phyloP scores from a whole-genome alignment of 2,888 invertebrate genomes.

The Dione juno region DNA sequence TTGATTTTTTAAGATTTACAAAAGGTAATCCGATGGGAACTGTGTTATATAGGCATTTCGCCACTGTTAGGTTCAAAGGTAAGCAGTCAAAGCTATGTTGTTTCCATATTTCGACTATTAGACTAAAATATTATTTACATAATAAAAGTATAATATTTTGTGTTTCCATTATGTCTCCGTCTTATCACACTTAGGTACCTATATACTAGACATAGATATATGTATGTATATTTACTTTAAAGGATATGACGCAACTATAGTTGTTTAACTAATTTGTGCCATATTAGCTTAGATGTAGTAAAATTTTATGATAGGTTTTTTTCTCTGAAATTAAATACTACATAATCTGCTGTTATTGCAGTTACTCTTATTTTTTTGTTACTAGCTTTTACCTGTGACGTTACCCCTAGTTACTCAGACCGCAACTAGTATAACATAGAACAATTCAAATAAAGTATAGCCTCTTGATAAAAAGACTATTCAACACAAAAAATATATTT shows the following conservation, averaged over 20 bases:
- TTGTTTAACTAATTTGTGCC: slow-evolving; percentile 19
- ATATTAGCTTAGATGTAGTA: not conserved
- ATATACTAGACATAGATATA: not conserved
- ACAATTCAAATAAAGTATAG: no score
- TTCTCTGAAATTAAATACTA: not conserved
- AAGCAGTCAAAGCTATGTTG: no score
- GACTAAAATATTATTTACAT: not conserved
- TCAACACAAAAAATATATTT: no score
- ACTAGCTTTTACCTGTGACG: not conserved
- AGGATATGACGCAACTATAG: slow-evolving; percentile 17
- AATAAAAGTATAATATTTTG: not conserved
- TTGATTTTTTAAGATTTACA: no score
- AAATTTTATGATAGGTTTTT: not conserved
- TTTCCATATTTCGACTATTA: no score
- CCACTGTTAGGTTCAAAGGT: no score
- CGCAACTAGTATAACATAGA: no score
- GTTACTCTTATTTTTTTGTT: not conserved
- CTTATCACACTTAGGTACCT: not conserved
- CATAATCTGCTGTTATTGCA: not conserved
- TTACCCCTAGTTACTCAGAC: no score
- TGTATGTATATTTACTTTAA: not conserved
- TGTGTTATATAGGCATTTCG: no score
- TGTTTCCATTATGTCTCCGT: not conserved
- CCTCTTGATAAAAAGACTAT: no score
- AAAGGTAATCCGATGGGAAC: no score